Evolutionary conservation across 2,113 vertebrate species (phyloP).

Genomic region (Camelus bactrianus): DNA sequence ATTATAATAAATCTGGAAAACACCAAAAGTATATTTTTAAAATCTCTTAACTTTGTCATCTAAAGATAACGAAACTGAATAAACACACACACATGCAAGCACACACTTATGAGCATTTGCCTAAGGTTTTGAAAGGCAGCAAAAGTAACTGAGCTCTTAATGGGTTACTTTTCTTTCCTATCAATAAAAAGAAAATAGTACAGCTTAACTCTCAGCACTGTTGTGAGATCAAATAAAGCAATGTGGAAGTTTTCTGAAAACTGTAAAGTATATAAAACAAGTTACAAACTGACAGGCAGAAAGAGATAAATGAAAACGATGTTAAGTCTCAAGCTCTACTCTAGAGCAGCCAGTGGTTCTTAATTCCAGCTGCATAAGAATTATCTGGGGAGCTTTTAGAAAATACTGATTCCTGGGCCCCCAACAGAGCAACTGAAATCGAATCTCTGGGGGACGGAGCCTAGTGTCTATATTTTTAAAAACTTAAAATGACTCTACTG

Average conservation of each 20-base stretch:
- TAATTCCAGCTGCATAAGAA: not conserved
- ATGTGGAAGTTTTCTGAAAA: not conserved
- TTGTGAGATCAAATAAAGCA: not conserved
- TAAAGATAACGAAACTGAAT: conserved; percentile 1
- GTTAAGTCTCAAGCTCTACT: not conserved
- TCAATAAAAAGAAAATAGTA: not conserved
- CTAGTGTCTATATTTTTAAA: not conserved
- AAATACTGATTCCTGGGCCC: not conserved
- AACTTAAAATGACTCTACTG: not conserved
- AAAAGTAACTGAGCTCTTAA: not conserved
- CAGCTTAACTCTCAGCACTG: not conserved
- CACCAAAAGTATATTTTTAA: not conserved
- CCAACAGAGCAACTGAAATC: not conserved
- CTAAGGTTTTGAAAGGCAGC: not conserved
- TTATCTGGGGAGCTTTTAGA: not conserved
- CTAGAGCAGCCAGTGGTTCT: not conserved
- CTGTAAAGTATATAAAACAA: not conserved
- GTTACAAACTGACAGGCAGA: not conserved
- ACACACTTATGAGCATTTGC: not conserved
- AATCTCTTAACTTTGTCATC: not conserved
- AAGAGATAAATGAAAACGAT: conserved; percentile 19
- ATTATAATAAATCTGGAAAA: conserved; percentile 25
- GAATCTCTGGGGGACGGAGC: not conserved
- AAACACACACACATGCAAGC: not conserved
- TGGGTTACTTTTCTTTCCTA: conserved; percentile 1